Conservation (phyloP, 1,140 invertebrate species). For the Bathynomus jamesi region DNA sequence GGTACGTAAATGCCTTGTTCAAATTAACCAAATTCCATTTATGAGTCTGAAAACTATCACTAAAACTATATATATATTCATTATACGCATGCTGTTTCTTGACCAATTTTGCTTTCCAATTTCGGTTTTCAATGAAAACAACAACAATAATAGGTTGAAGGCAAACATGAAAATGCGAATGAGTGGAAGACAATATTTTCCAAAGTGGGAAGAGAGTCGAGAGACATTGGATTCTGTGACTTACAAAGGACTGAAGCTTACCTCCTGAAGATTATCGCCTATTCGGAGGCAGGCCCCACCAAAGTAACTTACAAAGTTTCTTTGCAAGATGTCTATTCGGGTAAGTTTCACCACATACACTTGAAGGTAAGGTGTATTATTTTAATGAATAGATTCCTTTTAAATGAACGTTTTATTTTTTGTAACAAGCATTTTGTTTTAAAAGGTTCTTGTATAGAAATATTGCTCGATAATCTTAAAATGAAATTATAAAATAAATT, state of each 20-base stretch:
- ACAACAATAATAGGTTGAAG: constrained; percentile 7
- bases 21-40: too few relatives aligned
- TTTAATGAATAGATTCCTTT: too few relatives aligned
- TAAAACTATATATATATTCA: background rate
- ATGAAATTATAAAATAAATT: too few relatives aligned
- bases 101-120: background rate
- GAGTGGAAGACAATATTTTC: constrained; percentile 10
- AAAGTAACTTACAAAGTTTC: constrained; percentile 8
- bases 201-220: background rate
- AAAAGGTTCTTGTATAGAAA: too few relatives aligned
- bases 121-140: background rate
- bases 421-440: too few relatives aligned
- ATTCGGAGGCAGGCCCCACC: constrained; percentile 8
- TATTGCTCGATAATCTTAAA: too few relatives aligned
- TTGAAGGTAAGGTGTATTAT: too few relatives aligned
- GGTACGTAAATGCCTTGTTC: too few relatives aligned
- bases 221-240: constrained; percentile 8
- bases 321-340: background rate
- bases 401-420: too few relatives aligned
- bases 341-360: background rate
- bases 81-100: background rate
- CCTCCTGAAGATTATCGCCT: constrained; percentile 8
- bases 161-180: constrained; percentile 5
- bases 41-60: too few relatives aligned
- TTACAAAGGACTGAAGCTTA: constrained; percentile 1